Percentiles rank a stretch among this genome's conserved stretches.
Conservation (phyloP, 2,888 invertebrate species). For the Lutraria lutraria region DNA sequence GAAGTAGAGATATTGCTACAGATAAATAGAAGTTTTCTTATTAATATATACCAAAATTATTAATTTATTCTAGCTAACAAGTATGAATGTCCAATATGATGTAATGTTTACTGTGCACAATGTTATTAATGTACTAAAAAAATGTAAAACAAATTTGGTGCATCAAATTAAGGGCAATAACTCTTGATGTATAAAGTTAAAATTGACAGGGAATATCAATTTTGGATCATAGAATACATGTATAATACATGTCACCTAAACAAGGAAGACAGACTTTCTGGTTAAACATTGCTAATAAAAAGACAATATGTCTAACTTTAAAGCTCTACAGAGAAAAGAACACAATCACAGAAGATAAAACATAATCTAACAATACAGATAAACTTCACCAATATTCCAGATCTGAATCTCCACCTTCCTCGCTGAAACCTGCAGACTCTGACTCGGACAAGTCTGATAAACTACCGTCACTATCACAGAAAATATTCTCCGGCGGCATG, state of each 20-base stretch:
- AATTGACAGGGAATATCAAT: neutral
- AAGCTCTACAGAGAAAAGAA: neutral
- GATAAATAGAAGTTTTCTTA: too few relatives aligned
- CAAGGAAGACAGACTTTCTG: too few relatives aligned
- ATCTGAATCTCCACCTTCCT: slow-evolving; percentile 83
- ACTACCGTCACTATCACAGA: slow-evolving; percentile 73
- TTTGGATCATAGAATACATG: neutral
- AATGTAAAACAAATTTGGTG: neutral
- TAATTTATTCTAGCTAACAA: too few relatives aligned
- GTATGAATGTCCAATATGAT: too few relatives aligned
- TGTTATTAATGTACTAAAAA: too few relatives aligned
- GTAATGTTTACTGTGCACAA: too few relatives aligned
- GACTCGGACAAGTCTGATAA: slow-evolving; percentile 70
- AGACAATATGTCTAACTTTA: neutral
- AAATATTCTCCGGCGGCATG: slow-evolving; percentile 75
- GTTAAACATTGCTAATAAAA: too few relatives aligned
- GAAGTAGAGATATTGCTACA: neutral
- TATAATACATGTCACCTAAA: too few relatives aligned
- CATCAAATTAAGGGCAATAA: too few relatives aligned
- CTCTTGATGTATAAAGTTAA: too few relatives aligned
- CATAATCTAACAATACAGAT: neutral
- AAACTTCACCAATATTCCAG: slow-evolving; percentile 84
- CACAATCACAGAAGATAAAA: neutral
- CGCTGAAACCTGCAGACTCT: slow-evolving; percentile 70
- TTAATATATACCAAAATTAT: too few relatives aligned